Conservation (phyloP, 2,888 invertebrate species). For the Thereva nobilitata region DNA sequence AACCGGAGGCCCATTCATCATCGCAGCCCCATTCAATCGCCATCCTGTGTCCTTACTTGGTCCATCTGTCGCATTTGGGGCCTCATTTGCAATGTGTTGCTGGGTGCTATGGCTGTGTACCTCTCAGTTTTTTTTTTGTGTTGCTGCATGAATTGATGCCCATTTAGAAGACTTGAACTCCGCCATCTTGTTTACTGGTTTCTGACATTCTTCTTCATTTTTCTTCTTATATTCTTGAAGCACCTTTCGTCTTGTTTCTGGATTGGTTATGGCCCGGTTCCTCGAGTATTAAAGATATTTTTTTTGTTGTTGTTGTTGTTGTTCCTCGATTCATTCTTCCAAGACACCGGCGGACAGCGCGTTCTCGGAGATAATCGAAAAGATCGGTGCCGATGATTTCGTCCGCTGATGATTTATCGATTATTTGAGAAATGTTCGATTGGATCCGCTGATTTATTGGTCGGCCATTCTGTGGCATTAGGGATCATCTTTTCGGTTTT, state of each 20-base stretch:
- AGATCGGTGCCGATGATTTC: conserved; percentile 40
- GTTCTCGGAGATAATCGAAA: conserved; percentile 20
- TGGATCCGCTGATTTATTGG: conserved; percentile 41
- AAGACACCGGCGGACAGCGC: not conserved
- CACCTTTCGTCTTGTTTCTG: conserved; percentile 11
- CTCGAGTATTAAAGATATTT: not conserved
- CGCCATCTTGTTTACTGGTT: conserved; percentile 19
- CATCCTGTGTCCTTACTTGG: conserved; percentile 17
- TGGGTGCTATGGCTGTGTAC: not conserved
- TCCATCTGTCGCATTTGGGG: conserved; percentile 17
- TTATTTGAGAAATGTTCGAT: conserved; percentile 43
- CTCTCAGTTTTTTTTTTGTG: conserved; percentile 5
- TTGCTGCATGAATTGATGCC: not conserved
- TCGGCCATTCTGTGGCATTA: conserved; percentile 31
- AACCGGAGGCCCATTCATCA: conserved; percentile 20
- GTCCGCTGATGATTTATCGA: conserved; percentile 41
- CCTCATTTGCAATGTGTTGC: not conserved
- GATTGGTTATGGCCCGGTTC: conserved; percentile 13
- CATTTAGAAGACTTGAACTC: conserved; percentile 14
- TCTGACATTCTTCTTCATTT: conserved; percentile 3
- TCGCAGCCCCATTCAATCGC: conserved; percentile 24
- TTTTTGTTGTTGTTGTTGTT: conserved; percentile 3
- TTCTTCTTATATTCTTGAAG: conserved; percentile 3
- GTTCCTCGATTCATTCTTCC: not conserved
- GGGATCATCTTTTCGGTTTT: not conserved